Evolutionary conservation across 2,888 invertebrate genomes (phyloP), one percentile per base, ranked within the genome.

Genomic region (Metacarcinus magister): DNA sequence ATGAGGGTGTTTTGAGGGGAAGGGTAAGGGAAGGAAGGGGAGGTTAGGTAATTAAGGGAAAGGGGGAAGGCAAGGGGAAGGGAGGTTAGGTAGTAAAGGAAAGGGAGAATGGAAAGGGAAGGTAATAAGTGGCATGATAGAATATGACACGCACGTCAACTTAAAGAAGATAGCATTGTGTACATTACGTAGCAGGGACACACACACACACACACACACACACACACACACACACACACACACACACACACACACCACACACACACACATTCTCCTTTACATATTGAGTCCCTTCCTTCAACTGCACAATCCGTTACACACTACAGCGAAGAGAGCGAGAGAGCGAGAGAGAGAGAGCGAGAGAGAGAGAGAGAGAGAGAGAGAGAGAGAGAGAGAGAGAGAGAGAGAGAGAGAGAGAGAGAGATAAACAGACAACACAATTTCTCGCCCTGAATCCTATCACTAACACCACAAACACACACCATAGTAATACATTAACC

Each of bases 141-240:
- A n/a, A 28, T 23, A n/a, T 75, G 75, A 75, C 8, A n/a, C 23
- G n/a, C n/a, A 75, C 75, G 28, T 75, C 23, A 75, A 75, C 75
- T 23, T 28, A 75, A 75, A 28, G 75, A 75, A 75, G 75, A 75
- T 75, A 23, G 75, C 23, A n/a, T 75, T 75, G 75, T 75, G 75
- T 75, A 75, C n/a, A 19, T n/a, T 23, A n/a, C 75, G 16, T 54
- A 39, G 39, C 39, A 39, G 54, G 54, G 16, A 54, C 8, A n/a
- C n/a, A 75, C n/a, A 75, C 75, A 75, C 75, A 75, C 75, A 75
- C 75, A 75, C 75, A 75, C 75, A 75, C 75, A 75, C 75, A 75
- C 75, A 75, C 75, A 75, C 75, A 75, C 28, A 28, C 75, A 75
- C 75, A 75, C n/a, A 67, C 67, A 19, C 67, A 19, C 67, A 54